Percentiles rank a stretch among this genome's conserved stretches.
These are phyloP conservation scores for Pseudorectes ferrugineus DNA, from an alignment of 2,113 vertebrate genomes.

Conservation along the genomic window DNA sequence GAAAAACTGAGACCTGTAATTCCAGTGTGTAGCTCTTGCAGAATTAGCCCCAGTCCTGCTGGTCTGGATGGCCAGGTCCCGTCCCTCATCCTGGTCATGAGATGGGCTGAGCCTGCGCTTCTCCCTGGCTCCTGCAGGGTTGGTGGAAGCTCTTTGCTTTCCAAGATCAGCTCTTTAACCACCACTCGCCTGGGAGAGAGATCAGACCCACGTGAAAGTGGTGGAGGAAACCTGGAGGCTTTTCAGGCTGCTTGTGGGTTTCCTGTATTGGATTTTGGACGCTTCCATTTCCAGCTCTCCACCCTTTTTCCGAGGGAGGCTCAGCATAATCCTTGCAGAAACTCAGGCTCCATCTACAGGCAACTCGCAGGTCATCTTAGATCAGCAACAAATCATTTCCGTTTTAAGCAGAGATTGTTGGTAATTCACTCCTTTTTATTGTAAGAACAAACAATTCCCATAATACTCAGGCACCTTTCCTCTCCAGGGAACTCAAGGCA, in stretches of 20 bases:
- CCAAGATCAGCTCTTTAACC: neutral
- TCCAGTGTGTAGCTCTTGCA: neutral
- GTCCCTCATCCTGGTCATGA: accelerated
- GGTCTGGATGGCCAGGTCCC: neutral
- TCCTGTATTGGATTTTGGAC: neutral
- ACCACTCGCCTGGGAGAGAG: neutral
- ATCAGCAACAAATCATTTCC: neutral
- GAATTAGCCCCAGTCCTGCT: neutral
- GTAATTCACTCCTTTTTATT: neutral
- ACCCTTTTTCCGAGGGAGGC: neutral
- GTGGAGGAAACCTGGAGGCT: neutral
- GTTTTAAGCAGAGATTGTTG: neutral
- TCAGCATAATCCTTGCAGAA: neutral
- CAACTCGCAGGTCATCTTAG: neutral
- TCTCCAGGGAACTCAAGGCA: neutral
- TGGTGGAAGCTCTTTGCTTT: neutral
- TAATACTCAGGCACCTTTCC: neutral
- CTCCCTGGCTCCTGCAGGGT: neutral
- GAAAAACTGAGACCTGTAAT: accelerated
- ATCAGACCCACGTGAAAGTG: accelerated
- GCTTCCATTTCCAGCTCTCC: neutral
- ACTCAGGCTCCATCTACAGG: conserved; percentile 36
- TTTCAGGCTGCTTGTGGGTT: neutral
- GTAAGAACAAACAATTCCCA: neutral
- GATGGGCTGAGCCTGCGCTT: accelerated